phyloP scores from a whole-genome alignment of 2,113 vertebrate species.

The Eurystomus gularis region DNA sequence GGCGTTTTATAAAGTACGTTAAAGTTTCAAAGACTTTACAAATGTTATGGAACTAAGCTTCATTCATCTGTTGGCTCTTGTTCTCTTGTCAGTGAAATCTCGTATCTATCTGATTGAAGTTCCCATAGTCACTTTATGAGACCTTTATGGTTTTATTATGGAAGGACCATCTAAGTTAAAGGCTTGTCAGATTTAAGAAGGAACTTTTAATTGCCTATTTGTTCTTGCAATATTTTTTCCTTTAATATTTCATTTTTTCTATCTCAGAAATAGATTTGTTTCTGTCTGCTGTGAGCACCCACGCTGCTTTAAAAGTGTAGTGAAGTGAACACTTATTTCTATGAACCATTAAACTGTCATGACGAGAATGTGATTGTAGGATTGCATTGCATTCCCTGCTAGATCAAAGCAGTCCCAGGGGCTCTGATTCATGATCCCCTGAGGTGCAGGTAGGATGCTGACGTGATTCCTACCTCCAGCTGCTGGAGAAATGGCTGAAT shows the following conservation, averaged over 20 bases:
- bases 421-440: background rate
- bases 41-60: background rate
- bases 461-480: background rate
- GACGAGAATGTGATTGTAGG: fast-evolving
- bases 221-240: background rate
- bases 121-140: background rate
- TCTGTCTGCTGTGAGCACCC: background rate
- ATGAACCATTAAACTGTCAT: conserved; percentile 3
- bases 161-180: background rate
- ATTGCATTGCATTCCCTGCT: background rate
- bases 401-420: background rate
- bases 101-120: background rate
- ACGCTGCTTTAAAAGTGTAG: background rate
- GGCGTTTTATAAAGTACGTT: background rate
- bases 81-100: conserved; percentile 18
- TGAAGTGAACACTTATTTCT: background rate
- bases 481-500: background rate
- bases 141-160: background rate
- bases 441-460: background rate
- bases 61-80: background rate
- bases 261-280: background rate
- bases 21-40: background rate
- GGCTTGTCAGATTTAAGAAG: background rate
- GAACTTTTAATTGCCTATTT: conserved; percentile 15
- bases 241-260: background rate